A percentile compares a stretch with the other conserved stretches of the same genome.
Conservation (phyloP, 2,888 invertebrate genomes). For the Drosophila mimetica region DNA sequence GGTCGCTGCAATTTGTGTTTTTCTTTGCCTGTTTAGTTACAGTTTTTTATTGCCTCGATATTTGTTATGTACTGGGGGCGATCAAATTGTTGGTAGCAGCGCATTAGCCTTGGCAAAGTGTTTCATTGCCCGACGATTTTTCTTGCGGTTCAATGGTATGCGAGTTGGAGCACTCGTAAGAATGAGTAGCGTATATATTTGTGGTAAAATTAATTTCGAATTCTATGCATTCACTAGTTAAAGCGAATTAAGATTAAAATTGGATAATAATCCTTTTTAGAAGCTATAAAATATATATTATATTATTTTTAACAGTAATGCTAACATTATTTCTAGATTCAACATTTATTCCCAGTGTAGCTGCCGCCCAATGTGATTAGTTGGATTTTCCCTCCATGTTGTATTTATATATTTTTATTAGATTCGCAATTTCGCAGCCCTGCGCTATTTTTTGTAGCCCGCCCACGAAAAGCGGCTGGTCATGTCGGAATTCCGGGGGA, state of each 20-base stretch:
- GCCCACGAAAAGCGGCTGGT: slow-evolving; percentile 29
- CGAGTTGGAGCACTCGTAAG: slow-evolving; percentile 2
- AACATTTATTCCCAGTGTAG: not conserved
- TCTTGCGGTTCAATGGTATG: slow-evolving; percentile 19
- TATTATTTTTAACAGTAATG: not conserved
- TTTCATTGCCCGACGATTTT: slow-evolving; percentile 7
- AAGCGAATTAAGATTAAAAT: too few species aligned
- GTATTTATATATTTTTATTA: slow-evolving; percentile 55
- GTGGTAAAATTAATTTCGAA: not conserved
- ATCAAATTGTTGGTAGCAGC: slow-evolving; percentile 16
- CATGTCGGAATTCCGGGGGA: slow-evolving; percentile 34
- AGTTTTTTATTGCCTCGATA: slow-evolving; percentile 60
- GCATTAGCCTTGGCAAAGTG: slow-evolving; percentile 12
- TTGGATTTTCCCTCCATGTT: slow-evolving; percentile 32
- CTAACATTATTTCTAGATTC: too few species aligned
- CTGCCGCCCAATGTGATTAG: slow-evolving; percentile 24
- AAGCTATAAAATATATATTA: too few species aligned
- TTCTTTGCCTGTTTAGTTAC: slow-evolving; percentile 65
- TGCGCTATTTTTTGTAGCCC: slow-evolving; percentile 8
- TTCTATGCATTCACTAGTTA: too few species aligned
- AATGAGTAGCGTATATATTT: not conserved
- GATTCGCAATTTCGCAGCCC: slow-evolving; percentile 61
- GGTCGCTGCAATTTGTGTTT: slow-evolving; percentile 62
- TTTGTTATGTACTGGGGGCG: slow-evolving; percentile 44
- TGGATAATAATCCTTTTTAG: too few species aligned